Conservation (phyloP, 2,888 invertebrate species). For the Geotrupes spiniger region DNA sequence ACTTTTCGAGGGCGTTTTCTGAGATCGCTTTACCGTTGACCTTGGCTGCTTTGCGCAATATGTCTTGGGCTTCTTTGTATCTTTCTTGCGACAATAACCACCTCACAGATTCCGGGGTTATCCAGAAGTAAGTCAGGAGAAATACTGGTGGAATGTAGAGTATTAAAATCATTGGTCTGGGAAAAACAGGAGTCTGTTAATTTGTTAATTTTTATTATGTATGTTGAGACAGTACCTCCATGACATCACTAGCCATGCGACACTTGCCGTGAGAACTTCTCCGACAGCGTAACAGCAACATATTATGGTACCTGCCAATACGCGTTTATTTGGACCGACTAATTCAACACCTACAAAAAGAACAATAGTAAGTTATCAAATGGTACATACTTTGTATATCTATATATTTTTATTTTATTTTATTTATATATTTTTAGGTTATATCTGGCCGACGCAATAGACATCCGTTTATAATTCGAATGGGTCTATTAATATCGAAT, state of each 20-base stretch:
- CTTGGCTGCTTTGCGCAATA: conserved; percentile 60
- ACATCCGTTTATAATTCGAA: no score
- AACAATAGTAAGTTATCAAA: no score
- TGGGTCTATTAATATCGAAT: no score
- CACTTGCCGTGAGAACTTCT: conserved; percentile 62
- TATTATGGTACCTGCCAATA: conserved; percentile 68
- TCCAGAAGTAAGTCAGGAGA: conserved; percentile 64
- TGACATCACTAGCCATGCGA: conserved; percentile 64
- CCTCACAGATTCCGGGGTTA: conserved; percentile 70
- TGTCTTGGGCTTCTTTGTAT: conserved; percentile 55
- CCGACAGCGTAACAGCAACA: conserved; percentile 71
- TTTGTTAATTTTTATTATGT: background rate
- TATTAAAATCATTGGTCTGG: conserved; percentile 43
- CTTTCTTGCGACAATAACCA: conserved; percentile 69
- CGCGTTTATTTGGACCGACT: conserved; percentile 70
- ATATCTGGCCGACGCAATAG: no score
- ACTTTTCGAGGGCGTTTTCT: conserved; percentile 40
- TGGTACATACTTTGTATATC: no score
- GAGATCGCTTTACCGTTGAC: conserved; percentile 54
- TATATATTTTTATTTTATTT: no score
- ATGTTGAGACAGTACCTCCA: conserved; percentile 57
- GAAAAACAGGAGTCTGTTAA: no score
- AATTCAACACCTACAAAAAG: conserved; percentile 65
- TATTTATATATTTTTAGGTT: no score
- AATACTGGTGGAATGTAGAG: conserved; percentile 67